Conservation (phyloP, 2,888 invertebrate species). For the Nomada hirtipes region DNA sequence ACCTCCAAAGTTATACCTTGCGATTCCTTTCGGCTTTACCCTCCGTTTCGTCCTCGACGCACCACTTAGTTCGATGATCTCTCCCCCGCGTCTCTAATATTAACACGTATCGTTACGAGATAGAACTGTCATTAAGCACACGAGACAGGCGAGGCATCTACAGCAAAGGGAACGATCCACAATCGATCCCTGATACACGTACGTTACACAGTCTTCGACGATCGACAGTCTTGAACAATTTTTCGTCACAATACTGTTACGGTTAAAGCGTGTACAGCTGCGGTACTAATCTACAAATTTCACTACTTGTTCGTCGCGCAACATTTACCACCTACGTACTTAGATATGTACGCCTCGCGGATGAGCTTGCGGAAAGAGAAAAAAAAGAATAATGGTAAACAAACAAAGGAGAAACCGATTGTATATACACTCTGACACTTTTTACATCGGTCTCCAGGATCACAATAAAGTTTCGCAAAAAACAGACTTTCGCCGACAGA, state of each 20-base stretch:
- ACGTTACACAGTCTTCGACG: not conserved
- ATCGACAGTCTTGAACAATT: not conserved
- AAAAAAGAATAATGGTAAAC: too few species aligned
- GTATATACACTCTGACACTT: slow-evolving; percentile 16
- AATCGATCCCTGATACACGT: not conserved
- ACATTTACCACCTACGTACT: slow-evolving; percentile 20
- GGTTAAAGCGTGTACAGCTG: slow-evolving; percentile 18
- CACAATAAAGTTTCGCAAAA: slow-evolving; percentile 21
- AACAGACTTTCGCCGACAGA: not conserved
- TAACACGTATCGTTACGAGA: slow-evolving; percentile 9
- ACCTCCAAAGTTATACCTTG: slow-evolving; percentile 24
- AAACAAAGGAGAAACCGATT: not conserved
- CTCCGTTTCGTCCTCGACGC: not conserved
- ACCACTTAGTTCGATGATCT: slow-evolving; percentile 22
- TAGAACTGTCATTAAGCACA: slow-evolving; percentile 16
- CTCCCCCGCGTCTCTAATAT: not conserved
- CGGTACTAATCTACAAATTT: slow-evolving; percentile 23
- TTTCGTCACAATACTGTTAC: slow-evolving; percentile 16
- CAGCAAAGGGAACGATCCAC: not conserved
- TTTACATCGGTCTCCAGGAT: slow-evolving; percentile 8
- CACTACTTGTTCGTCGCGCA: slow-evolving; percentile 16
- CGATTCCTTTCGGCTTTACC: not conserved
- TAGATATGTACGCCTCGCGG: too few species aligned
- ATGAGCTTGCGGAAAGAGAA: not conserved
- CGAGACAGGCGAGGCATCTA: not conserved